These are phyloP conservation scores for Morone saxatilis DNA, from an alignment of 2,113 vertebrate genomes.

Conservation along the genomic window DNA sequence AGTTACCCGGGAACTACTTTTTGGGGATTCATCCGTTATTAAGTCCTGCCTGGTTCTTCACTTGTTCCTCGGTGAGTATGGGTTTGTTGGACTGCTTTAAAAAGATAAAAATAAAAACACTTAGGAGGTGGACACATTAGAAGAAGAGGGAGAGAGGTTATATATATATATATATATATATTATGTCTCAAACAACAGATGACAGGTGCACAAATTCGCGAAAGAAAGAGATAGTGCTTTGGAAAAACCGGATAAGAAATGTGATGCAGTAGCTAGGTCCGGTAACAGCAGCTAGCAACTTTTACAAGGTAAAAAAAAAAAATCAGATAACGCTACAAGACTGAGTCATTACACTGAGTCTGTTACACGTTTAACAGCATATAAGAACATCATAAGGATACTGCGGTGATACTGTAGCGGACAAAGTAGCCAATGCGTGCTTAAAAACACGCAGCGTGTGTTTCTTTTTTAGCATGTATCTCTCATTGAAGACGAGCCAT, in stretches of 20 bases:
- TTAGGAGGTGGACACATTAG: too few relatives aligned
- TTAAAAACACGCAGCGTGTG: not conserved
- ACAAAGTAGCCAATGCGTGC: not conserved
- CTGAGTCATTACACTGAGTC: too few relatives aligned
- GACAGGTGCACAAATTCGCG: not conserved
- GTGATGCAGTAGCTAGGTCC: not conserved
- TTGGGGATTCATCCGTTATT: constrained; percentile 10
- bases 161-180: not conserved
- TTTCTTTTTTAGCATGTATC: not conserved
- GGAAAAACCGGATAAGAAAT: not conserved
- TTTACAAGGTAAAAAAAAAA: constrained; percentile 11
- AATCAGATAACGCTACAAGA: not conserved
- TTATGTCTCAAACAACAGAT: not conserved
- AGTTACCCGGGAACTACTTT: constrained; percentile 5
- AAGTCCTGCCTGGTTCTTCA: not conserved
- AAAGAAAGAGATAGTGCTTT: not conserved
- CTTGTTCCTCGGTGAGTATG: not conserved
- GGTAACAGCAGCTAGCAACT: constrained; percentile 23
- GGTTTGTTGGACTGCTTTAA: not conserved
- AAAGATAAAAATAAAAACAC: not conserved
- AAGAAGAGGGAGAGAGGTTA: not conserved
- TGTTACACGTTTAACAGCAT: not conserved
- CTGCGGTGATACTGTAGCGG: not conserved
- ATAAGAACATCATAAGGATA: not conserved
- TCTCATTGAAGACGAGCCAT: not conserved